phyloP scores from a whole-genome alignment of 2,113 vertebrate species.

The Cephalopholis sonnerati region DNA sequence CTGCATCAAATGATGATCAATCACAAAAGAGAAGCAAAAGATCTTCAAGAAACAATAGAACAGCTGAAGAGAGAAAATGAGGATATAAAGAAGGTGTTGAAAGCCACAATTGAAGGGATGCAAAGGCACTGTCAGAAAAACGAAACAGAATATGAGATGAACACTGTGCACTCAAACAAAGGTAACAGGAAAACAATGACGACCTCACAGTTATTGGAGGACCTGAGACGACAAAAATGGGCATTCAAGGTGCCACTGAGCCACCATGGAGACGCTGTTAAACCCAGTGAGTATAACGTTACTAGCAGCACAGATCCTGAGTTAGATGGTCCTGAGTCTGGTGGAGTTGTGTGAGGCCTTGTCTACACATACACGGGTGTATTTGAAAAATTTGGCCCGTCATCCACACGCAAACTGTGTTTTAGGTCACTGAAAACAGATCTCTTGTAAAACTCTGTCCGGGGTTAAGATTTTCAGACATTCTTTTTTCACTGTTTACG shows the following conservation, averaged over 20 bases:
- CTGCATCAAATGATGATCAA: conserved; percentile 13
- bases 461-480: too few species aligned
- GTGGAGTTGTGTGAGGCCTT: not conserved
- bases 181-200: not conserved
- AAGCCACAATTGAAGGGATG: conserved; percentile 7
- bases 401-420: too few species aligned
- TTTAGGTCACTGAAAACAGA: too few species aligned
- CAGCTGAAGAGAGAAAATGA: conserved; percentile 38
- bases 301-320: not conserved
- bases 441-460: too few species aligned
- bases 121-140: conserved; percentile 15
- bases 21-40: conserved; percentile 24
- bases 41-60: conserved; percentile 36
- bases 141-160: not conserved
- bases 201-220: conserved; percentile 3
- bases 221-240: conserved; percentile 18
- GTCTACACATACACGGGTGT: too few species aligned
- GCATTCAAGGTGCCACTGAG: not conserved
- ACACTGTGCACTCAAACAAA: not conserved
- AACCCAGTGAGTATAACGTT: conserved; percentile 35
- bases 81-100: conserved; percentile 26
- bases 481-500: too few species aligned
- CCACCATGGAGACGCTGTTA: not conserved
- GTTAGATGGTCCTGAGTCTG: not conserved
- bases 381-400: too few species aligned